Percentiles rank a stretch among this genome's conserved stretches.
phyloP scores from a whole-genome alignment of 2,113 vertebrate genomes.

The Perca fluviatilis region DNA sequence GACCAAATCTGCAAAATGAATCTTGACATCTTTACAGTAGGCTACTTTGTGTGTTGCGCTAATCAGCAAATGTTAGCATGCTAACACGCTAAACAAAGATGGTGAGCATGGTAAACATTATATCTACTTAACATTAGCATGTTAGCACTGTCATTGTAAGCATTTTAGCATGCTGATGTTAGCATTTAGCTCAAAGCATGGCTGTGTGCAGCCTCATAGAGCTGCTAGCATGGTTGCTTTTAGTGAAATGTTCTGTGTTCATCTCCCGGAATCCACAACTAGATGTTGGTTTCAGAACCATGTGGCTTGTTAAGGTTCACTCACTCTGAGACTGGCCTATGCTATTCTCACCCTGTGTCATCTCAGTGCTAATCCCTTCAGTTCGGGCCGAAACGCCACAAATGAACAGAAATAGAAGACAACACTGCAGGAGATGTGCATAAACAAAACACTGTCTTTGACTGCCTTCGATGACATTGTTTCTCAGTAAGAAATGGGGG shows the following conservation, averaged over 20 bases:
- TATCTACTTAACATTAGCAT: not conserved
- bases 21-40: not conserved
- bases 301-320: not conserved
- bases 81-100: not conserved
- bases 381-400: constrained; percentile 29
- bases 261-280: not conserved
- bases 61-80: not conserved
- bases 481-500: constrained; percentile 30
- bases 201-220: not conserved
- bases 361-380: constrained; percentile 37
- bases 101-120: not conserved
- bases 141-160: not conserved
- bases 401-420: constrained; percentile 46
- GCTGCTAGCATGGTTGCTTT: not conserved
- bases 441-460: constrained; percentile 45
- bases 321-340: not conserved
- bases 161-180: not conserved
- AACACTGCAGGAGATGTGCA: constrained; percentile 29
- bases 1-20: not conserved
- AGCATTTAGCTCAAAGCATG: not conserved
- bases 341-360: constrained; percentile 21
- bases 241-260: not conserved
- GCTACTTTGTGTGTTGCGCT: not conserved
- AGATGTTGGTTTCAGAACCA: constrained; percentile 6
- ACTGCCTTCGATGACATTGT: constrained; percentile 35